Evolutionary conservation across 2,113 vertebrate species (phyloP).

Genomic region (Ciconia stormi): DNA sequence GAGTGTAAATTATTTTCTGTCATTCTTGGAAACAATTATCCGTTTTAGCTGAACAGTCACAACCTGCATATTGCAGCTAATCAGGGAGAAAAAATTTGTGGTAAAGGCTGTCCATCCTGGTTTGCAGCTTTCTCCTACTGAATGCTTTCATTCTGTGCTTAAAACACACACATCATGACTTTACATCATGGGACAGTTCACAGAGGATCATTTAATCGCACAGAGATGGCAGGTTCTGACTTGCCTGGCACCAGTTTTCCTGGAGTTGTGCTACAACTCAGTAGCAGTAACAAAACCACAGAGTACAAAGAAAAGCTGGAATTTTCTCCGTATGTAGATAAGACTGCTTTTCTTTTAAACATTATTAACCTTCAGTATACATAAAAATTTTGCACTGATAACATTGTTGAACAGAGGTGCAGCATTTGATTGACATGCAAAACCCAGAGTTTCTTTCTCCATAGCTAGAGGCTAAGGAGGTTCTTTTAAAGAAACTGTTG

Average conservation of each 20-base stretch:
- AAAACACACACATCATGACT: not conserved
- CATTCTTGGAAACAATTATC: not conserved
- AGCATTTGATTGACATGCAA: not conserved
- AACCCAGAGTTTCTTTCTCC: not conserved
- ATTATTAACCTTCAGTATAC: not conserved
- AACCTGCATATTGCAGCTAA: not conserved
- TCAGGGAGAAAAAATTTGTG: not conserved
- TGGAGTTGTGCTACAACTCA: not conserved
- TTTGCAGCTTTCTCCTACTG: not conserved
- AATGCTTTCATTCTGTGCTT: not conserved
- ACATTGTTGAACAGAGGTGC: not conserved
- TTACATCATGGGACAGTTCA: not conserved
- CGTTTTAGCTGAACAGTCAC: not conserved
- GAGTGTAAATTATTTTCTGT: not conserved
- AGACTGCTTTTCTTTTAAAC: not conserved
- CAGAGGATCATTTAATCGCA: not conserved
- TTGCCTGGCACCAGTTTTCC: not conserved
- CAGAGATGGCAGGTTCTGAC: not conserved
- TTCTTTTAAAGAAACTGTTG: not conserved
- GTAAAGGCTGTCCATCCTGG: not conserved
- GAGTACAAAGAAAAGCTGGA: not conserved
- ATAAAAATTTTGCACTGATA: not conserved
- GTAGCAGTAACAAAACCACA: not conserved
- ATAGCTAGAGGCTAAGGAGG: not conserved
- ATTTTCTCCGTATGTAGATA: not conserved